Base-by-base conservation (phyloP, 2,797 vertebrate genomes). In the Cossypha polioptera region DNA sequence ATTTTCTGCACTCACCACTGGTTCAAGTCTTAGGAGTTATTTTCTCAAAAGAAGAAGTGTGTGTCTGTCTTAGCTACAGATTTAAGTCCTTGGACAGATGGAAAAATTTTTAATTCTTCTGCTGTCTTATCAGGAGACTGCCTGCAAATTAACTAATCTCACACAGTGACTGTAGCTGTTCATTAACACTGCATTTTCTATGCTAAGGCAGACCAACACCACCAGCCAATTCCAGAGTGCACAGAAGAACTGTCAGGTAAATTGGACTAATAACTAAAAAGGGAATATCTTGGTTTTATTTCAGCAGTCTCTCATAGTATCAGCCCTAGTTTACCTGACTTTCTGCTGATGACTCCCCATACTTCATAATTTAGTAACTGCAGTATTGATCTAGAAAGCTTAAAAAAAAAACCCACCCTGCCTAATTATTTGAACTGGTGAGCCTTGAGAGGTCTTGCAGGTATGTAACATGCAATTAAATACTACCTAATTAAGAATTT, bases 401-500 rank as follows among this genome's bases (percentile, higher is more conserved):
- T 71, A 54, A 4, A 43, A 47, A 86, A 74, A 76, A 36, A 8
- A 5, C 5, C 16, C 18, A 78, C 72, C 4, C 54, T 88, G 62
- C 68, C 58, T 91, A 83, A 91, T 96, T 94, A 86, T 67, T 55
- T 80, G 93, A 96, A 96, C 81, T 77, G 78, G 38, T 77, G 76
- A 95, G 91, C 81, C 89, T 92, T 91, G 87, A 94, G 85, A 81
- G 89, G 75, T 93, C 91, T 93, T 88, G 89, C 0, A 54, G 87
- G 57, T 78, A 66, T 88, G 58, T 90, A 88, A 91, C 19, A 11
- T 94, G 79, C 94, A 97, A 95, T 96, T 97, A 94, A 96, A 90
- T 72, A 62, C 47, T 59, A 29, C 54, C 92, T 96, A 89, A 96
- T 97, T 94, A 96, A 91, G 87, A 95, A 78, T 91, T 95, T 89